Conservation (phyloP, 2,888 invertebrate species). For the Ischnura elegans region DNA sequence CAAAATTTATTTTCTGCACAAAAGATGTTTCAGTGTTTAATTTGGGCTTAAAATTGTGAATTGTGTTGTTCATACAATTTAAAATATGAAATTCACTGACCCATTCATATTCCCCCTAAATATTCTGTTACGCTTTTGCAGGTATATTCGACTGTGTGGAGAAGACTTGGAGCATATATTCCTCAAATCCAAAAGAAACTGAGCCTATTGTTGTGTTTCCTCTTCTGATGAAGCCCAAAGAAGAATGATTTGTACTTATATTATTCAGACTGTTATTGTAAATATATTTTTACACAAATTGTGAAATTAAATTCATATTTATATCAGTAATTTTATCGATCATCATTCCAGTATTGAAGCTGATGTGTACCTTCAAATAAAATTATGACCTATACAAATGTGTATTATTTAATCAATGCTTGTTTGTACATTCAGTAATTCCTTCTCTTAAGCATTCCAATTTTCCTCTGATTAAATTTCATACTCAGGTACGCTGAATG, state of each 20-base stretch:
- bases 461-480: no score
- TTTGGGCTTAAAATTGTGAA: no score
- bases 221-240: slow-evolving; percentile 75
- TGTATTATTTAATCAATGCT: background rate
- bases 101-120: no score
- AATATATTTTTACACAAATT: background rate
- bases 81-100: no score
- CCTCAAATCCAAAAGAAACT: slow-evolving; percentile 85
- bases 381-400: background rate
- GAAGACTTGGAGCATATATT: slow-evolving; percentile 88
- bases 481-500: no score
- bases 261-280: background rate
- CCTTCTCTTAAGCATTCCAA: no score
- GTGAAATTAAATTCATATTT: background rate
- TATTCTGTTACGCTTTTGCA: slow-evolving; percentile 78
- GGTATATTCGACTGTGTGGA: slow-evolving; percentile 89
- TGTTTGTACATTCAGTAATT: no score
- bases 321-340: background rate
- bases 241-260: background rate
- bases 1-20: no score
- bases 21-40: no score
- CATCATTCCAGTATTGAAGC: background rate
- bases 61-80: no score
- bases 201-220: slow-evolving; percentile 88
- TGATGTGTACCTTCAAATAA: background rate